phyloP scores from a whole-genome alignment of 2,797 vertebrate genomes.

The Psittacula derbiana region DNA sequence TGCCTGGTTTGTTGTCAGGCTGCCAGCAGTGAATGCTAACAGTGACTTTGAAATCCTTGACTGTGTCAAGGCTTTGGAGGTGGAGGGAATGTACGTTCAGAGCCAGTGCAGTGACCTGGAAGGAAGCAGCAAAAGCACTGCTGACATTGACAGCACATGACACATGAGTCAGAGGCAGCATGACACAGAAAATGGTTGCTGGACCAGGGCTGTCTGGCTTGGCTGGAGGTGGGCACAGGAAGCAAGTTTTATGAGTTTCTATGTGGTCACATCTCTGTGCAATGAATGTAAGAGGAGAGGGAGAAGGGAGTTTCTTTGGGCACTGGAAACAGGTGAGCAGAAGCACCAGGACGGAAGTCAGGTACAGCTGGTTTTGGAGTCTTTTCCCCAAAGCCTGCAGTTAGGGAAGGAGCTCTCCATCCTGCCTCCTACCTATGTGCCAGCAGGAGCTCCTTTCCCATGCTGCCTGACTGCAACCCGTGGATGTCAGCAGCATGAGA shows the following conservation, averaged over 20 bases:
- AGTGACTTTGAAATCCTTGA: not conserved
- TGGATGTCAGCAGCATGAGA: not conserved
- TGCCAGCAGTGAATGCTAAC: not conserved
- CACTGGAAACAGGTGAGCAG: fast-evolving
- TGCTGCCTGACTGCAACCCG: not conserved
- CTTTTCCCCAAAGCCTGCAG: not conserved
- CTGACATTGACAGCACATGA: not conserved
- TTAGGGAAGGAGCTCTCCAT: not conserved
- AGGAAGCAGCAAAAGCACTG: not conserved
- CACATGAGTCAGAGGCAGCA: not conserved
- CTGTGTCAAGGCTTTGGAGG: not conserved
- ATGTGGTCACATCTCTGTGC: not conserved
- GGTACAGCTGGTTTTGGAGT: not conserved
- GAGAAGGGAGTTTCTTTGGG: not conserved
- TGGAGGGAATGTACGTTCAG: not conserved
- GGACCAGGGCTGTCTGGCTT: not conserved
- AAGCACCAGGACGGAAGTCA: not conserved
- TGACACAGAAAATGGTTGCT: not conserved
- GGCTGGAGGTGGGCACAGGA: not conserved
- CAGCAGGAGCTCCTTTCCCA: not conserved
- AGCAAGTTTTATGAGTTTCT: not conserved
- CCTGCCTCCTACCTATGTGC: not conserved
- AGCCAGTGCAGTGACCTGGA: constrained; percentile 4
- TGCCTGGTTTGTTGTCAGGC: not conserved
- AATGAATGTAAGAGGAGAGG: not conserved